Evolutionary conservation across 1,140 invertebrate genomes (phyloP).

Genomic region (Cryptotermes secundus): DNA sequence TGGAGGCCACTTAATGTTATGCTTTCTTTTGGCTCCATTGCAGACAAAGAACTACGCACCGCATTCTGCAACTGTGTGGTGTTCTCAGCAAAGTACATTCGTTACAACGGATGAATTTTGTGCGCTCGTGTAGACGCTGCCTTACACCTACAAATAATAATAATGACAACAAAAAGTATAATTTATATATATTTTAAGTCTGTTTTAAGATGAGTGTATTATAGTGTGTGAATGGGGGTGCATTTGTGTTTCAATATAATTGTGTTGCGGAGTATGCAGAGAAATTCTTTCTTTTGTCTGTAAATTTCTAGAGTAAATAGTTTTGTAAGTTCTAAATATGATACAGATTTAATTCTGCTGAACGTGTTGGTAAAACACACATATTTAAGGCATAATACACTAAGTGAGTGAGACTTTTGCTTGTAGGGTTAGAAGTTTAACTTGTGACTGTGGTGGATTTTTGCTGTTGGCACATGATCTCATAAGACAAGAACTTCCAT

Average conservation of each 20-base stretch:
- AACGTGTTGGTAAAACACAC: no score
- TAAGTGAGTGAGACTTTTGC: not conserved
- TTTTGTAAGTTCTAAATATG: not conserved
- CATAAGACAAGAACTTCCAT: no score
- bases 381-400: no score
- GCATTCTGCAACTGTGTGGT: no score
- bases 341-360: not conserved
- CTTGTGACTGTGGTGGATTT: not conserved
- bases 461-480: no score
- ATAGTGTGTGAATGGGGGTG: not conserved
- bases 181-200: not conserved
- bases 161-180: not conserved
- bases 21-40: no score
- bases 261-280: not conserved
- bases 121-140: no score
- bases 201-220: not conserved
- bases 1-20: no score
- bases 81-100: no score
- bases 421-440: not conserved
- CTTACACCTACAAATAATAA: not conserved
- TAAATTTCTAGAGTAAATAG: not conserved
- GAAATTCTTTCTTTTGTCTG: not conserved
- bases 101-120: no score
- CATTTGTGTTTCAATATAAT: not conserved
- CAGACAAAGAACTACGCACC: no score